Evolutionary conservation across 2,113 vertebrate genomes (phyloP), one percentile per base, ranked within the genome.

Genomic region (Cebidichthys violaceus): DNA sequence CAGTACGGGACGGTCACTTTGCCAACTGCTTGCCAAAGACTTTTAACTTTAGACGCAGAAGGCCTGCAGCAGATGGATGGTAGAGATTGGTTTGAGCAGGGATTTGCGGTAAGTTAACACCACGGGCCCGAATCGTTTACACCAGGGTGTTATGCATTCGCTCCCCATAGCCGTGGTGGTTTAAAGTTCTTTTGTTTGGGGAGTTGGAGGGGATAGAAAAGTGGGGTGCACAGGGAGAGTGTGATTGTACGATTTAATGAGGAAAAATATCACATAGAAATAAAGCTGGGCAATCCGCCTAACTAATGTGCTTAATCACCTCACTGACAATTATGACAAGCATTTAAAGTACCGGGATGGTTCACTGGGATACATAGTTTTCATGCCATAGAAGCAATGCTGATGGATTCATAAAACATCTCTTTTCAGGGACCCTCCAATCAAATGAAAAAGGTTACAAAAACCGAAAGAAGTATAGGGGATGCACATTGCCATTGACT

Each of bases 21-120:
- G 85, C 88, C 81, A 88, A 87, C 79, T 85, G 77, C 82, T 88
- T 59, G 55, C 82, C 85, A 92, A 92, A 93, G 88, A 89, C 92
- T 91, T 92, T 92, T 4, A 88, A 91, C 89, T 93, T 92, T 15
- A 81, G 71, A 78, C 79, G n/a, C 69, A 75, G 60, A 85, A 57
- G 67, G 70, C 75, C 54, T 13, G 37, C 74, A 79, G 86, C 86
- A 85, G 89, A 89, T 86, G 86, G 81, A 86, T 9, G 39, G 61
- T 2, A 55, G 79, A 87, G 87, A 86, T 77, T 82, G 54, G 66
- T 35, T 59, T 33, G 69, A 52, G 54, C 60, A 78, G 78, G 82
- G 81, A 83, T 81, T 83, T 81, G 61, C 55, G 68, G 45, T 57
- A 75, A 77, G 41, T 81, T 82, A 33, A 71, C 66, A 75, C 71